A percentile compares a stretch with the other conserved stretches of the same genome.
Evolutionary conservation across 2,113 vertebrate species (phyloP).

Genomic region (Leptodactylus fuscus): DNA sequence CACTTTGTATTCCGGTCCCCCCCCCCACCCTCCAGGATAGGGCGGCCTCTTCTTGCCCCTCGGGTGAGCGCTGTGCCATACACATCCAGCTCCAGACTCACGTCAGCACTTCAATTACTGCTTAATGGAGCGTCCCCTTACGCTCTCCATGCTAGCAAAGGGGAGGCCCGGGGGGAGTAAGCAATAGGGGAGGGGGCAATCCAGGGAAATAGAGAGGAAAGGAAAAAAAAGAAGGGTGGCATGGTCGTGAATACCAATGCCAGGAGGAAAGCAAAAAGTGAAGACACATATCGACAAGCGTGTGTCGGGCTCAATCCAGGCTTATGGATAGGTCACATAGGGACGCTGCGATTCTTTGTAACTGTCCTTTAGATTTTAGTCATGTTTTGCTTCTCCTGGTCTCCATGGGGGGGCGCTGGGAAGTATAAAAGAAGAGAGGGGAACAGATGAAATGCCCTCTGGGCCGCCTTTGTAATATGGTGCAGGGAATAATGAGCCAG

Average conservation of each 20-base stretch:
- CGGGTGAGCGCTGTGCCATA: constrained; percentile 24
- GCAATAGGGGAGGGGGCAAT: background rate
- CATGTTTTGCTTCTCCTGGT: no score
- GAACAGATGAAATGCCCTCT: background rate
- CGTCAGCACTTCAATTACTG: constrained; percentile 60
- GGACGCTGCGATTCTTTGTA: no score
- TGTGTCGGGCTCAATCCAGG: background rate
- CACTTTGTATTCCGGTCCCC: no score
- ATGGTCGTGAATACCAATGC: background rate
- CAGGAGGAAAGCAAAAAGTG: background rate
- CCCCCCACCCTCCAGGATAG: background rate
- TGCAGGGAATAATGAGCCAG: no score
- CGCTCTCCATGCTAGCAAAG: constrained; percentile 13
- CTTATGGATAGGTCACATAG: no score
- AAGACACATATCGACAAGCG: background rate
- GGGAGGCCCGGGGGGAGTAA: constrained; percentile 7
- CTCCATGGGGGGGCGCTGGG: no score
- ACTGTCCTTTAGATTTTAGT: no score
- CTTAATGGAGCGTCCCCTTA: constrained; percentile 56
- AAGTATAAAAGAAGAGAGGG: no score
- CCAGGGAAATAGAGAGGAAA: constrained; percentile 7
- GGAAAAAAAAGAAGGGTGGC: background rate
- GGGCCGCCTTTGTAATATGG: no score
- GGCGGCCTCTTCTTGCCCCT: constrained; percentile 42
- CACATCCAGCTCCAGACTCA: constrained; percentile 21